A percentile compares a stretch with the other conserved stretches of the same genome.
Conservation (phyloP, 1,140 invertebrate genomes). For the Drosophila punjabiensis region DNA sequence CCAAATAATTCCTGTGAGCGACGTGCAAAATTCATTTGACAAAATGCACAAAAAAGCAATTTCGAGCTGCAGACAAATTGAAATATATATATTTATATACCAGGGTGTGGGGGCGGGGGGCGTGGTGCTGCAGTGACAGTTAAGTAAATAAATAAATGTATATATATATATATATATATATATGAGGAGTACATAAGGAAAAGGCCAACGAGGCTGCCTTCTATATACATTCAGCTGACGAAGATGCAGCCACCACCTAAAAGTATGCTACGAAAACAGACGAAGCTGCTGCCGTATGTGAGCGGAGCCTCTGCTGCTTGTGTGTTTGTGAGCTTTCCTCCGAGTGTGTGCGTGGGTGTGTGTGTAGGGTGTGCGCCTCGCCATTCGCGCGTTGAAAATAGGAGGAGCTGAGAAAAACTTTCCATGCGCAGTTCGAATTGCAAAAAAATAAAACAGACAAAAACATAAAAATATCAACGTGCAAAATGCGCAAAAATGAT, state of each 20-base stretch:
- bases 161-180: constrained; percentile 18
- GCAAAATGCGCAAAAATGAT: constrained; percentile 37
- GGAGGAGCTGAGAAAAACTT: constrained; percentile 79
- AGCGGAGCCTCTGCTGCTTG: constrained; percentile 52
- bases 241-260: constrained; percentile 82
- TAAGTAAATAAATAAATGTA: constrained; percentile 72
- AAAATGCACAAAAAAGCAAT: constrained; percentile 84
- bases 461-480: constrained; percentile 18
- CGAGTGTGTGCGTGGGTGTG: constrained; percentile 6
- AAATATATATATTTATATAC: constrained; percentile 57
- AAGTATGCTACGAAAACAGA: constrained; percentile 82
- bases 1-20: constrained; percentile 82
- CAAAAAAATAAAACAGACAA: constrained; percentile 23
- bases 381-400: constrained; percentile 81
- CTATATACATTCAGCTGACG: constrained; percentile 40
- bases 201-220: constrained; percentile 17
- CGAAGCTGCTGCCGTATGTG: constrained; percentile 74
- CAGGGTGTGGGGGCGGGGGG: constrained; percentile 15
- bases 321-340: constrained; percentile 44
- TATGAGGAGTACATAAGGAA: constrained; percentile 43
- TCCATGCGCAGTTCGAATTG: constrained; percentile 74
- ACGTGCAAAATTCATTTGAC: constrained; percentile 83
- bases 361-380: constrained; percentile 64
- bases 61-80: constrained; percentile 82
- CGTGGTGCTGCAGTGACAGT: constrained; percentile 75